A percentile compares a stretch with the other conserved stretches of the same genome.
Evolutionary conservation across 2,888 invertebrate genomes (phyloP).

Genomic region (Pandemis corylana): DNA sequence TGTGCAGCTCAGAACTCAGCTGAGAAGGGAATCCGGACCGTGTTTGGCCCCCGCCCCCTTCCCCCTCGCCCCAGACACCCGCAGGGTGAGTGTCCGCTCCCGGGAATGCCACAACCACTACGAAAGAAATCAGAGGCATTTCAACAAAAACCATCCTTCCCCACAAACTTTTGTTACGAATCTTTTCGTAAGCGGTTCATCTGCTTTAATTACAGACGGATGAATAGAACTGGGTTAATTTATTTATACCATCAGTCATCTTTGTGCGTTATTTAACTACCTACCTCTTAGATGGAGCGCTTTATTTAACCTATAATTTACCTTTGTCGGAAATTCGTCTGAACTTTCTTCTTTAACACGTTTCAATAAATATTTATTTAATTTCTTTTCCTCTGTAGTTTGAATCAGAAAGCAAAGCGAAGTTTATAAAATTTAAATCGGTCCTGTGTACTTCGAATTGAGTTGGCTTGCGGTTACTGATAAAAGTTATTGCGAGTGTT

Average conservation of each 20-base stretch:
- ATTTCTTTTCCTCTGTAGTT: slow-evolving; percentile 4
- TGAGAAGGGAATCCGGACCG: slow-evolving; percentile 4
- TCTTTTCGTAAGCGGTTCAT: slow-evolving; percentile 43
- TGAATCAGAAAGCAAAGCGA: slow-evolving; percentile 44
- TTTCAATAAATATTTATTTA: slow-evolving; percentile 12
- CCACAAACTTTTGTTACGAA: slow-evolving; percentile 54
- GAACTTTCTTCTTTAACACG: slow-evolving; percentile 12
- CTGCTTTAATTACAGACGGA: slow-evolving; percentile 16
- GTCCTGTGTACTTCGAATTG: slow-evolving; percentile 47
- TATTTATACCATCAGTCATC: slow-evolving; percentile 40
- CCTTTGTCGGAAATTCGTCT: slow-evolving; percentile 8
- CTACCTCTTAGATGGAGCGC: not conserved
- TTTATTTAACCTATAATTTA: slow-evolving; percentile 30
- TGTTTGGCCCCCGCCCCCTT: slow-evolving; percentile 36
- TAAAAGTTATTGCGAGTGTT: slow-evolving; percentile 45
- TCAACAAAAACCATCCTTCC: slow-evolving; percentile 55
- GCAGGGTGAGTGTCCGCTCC: slow-evolving; percentile 64
- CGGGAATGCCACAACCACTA: slow-evolving; percentile 51
- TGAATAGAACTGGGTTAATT: slow-evolving; percentile 29
- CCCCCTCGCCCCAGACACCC: slow-evolving; percentile 37
- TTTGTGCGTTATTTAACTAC: slow-evolving; percentile 10
- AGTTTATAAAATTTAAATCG: slow-evolving; percentile 50
- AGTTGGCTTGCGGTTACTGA: slow-evolving; percentile 49
- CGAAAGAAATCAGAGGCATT: slow-evolving; percentile 48
- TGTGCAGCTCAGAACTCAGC: slow-evolving; percentile 36